phyloP scores from a whole-genome alignment of 1,140 invertebrate genomes.

The Drosophila asahinai region DNA sequence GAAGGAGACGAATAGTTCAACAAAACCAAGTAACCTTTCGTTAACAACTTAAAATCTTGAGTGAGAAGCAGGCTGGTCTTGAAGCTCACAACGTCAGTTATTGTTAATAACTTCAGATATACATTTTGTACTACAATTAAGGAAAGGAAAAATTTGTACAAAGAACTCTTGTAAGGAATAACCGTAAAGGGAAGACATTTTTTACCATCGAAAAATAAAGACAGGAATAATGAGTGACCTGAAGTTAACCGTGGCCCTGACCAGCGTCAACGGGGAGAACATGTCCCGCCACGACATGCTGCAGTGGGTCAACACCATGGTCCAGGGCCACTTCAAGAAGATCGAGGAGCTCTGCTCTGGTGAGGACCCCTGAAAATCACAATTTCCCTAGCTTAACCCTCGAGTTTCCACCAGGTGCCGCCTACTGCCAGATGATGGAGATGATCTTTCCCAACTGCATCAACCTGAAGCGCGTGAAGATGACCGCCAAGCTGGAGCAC shows the following conservation, averaged over 20 bases:
- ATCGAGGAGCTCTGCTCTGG: constrained; percentile 99
- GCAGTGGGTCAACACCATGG: constrained; percentile 98
- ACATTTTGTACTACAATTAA: background rate
- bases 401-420: constrained; percentile 87
- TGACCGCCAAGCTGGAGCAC: constrained; percentile 98
- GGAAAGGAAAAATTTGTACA: too few relatives aligned
- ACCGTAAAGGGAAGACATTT: constrained; percentile 40
- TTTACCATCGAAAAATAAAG: background rate
- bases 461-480: constrained; percentile 97
- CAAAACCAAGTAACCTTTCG: background rate
- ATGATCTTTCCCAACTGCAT: constrained; percentile 98
- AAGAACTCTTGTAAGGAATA: constrained; percentile 1
- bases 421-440: constrained; percentile 99
- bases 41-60: background rate
- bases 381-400: background rate
- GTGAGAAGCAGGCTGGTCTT: constrained; percentile 27
- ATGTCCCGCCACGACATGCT: constrained; percentile 99
- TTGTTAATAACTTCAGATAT: background rate
- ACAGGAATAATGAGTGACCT: constrained; percentile 91
- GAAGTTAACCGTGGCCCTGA: constrained; percentile 93
- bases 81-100: background rate
- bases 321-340: constrained; percentile 96
- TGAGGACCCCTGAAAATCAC: constrained; percentile 11
- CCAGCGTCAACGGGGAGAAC: constrained; percentile 98
- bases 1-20: background rate